These are phyloP conservation scores for Sebastolobus altivelis DNA, from an alignment of 2,797 vertebrate species.

Conservation along the genomic window DNA sequence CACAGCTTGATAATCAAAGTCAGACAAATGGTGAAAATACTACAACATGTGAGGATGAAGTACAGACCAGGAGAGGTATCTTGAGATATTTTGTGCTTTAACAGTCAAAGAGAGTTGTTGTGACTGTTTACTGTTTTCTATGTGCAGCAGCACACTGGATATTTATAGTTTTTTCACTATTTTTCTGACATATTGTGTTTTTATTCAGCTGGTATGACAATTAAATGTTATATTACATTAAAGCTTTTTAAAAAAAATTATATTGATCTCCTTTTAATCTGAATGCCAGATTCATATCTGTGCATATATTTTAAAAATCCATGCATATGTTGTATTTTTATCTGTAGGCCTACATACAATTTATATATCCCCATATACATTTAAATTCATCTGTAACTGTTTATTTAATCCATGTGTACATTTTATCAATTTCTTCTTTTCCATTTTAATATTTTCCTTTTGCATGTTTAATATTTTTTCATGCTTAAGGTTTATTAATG, in stretches of 20 bases:
- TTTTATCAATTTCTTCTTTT: neutral
- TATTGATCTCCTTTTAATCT: neutral
- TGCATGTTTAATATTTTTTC: too few species aligned
- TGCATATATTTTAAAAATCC: neutral
- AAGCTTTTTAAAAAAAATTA: neutral
- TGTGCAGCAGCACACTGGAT: neutral
- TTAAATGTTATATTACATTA: neutral
- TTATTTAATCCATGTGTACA: neutral
- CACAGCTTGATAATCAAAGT: neutral
- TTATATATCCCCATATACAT: neutral
- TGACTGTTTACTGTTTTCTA: neutral
- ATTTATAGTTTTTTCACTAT: neutral
- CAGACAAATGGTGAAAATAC: neutral
- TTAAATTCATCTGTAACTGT: neutral
- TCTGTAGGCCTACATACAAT: neutral
- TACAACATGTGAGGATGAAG: neutral
- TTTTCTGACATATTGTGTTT: neutral
- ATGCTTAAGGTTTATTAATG: too few species aligned
- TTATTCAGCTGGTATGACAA: neutral
- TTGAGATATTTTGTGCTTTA: constrained; percentile 36
- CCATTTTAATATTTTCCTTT: too few species aligned
- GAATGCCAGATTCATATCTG: neutral
- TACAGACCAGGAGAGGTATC: neutral
- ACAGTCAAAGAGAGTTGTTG: neutral
- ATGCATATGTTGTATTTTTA: neutral